phyloP scores from a whole-genome alignment of 2,113 vertebrate genomes.

The Glareola pratincola region DNA sequence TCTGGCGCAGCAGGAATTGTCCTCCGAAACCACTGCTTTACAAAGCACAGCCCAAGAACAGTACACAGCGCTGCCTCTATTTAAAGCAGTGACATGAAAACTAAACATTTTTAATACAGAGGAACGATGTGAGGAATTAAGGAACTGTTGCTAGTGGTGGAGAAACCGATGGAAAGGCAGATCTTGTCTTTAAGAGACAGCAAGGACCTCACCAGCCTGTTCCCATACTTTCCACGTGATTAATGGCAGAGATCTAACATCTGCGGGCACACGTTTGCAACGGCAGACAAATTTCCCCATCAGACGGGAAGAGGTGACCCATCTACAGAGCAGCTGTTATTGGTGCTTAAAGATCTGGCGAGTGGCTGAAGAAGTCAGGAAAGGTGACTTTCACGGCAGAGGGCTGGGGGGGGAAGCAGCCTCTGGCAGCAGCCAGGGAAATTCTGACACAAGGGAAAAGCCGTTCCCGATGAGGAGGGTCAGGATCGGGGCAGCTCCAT shows the following conservation, averaged over 20 bases:
- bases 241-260: neutral
- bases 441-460: neutral
- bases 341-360: neutral
- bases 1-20: rapidly evolving
- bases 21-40: neutral
- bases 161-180: neutral
- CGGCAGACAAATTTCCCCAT: neutral
- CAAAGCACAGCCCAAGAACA: neutral
- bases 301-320: neutral
- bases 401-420: neutral
- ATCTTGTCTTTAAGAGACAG: neutral
- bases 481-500: rapidly evolving
- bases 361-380: neutral
- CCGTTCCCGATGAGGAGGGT: rapidly evolving
- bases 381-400: neutral
- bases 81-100: neutral
- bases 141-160: neutral
- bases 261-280: neutral
- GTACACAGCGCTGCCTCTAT: neutral
- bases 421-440: neutral
- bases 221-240: neutral
- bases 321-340: neutral
- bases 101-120: neutral
- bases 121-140: neutral
- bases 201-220: neutral